A percentile compares a stretch with the other conserved stretches of the same genome.
Evolutionary conservation across 2,888 invertebrate genomes (phyloP).

Genomic region (Orchesella flavescens): DNA sequence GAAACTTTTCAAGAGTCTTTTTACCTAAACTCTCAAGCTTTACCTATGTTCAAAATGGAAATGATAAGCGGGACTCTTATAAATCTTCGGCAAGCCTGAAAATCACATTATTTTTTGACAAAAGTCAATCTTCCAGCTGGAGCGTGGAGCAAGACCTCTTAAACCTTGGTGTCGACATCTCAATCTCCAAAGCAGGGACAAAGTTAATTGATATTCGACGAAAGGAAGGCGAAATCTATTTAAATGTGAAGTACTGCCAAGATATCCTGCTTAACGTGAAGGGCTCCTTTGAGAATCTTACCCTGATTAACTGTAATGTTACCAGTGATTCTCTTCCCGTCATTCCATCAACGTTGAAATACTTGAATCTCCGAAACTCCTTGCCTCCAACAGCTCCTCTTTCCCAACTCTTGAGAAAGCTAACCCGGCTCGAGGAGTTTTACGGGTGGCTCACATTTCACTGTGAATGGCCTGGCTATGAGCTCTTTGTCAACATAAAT

Average conservation of each 20-base stretch:
- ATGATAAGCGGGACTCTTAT: conserved; percentile 48
- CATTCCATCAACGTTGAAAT: conserved; percentile 42
- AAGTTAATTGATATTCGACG: conserved; percentile 39
- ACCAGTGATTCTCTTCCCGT: conserved; percentile 7
- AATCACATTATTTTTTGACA: conserved; percentile 47
- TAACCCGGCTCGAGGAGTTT: conserved; percentile 30
- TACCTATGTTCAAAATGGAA: conserved; percentile 31
- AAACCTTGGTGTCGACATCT: conserved; percentile 26
- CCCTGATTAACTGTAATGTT: conserved; percentile 47
- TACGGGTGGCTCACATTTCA: conserved; percentile 44
- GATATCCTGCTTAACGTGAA: conserved; percentile 12
- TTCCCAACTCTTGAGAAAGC: neutral
- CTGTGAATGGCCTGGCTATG: conserved; percentile 51
- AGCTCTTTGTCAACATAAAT: conserved; percentile 33
- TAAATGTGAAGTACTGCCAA: conserved; percentile 49
- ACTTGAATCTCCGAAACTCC: conserved; percentile 44
- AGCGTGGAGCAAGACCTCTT: conserved; percentile 41
- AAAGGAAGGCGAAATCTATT: conserved; percentile 22
- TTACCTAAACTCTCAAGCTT: conserved; percentile 32
- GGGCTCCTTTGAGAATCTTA: conserved; percentile 14
- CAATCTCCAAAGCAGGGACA: conserved; percentile 36
- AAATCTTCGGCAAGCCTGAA: conserved; percentile 37
- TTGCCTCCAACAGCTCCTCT: conserved; percentile 24
- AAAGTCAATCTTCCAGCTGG: conserved; percentile 4
- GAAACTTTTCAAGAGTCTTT: conserved; percentile 30